These are phyloP conservation scores for Cyclina sinensis DNA, from an alignment of 1,140 invertebrate genomes.

Conservation along the genomic window DNA sequence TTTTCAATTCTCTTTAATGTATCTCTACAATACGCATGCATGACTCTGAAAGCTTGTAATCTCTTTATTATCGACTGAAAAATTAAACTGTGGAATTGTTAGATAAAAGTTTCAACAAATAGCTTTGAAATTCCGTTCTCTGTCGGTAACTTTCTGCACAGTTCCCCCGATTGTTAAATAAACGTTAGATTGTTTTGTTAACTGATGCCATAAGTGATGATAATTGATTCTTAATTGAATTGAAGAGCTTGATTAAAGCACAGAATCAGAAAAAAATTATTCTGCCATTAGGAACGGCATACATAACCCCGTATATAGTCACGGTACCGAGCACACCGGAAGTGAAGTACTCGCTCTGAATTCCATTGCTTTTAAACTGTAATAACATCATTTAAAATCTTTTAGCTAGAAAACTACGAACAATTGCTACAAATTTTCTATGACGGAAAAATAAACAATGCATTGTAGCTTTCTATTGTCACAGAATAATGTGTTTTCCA, in stretches of 20 bases:
- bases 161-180: constrained; percentile 22
- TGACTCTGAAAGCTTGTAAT: constrained; percentile 19
- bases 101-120: constrained; percentile 11
- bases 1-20: constrained; percentile 8
- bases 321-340: constrained; percentile 44
- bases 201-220: constrained; percentile 53
- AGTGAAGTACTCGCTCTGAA: neutral
- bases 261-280: neutral
- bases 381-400: constrained; percentile 36
- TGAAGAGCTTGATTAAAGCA: constrained; percentile 45
- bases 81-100: neutral
- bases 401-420: constrained; percentile 29
- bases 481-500: neutral
- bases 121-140: neutral
- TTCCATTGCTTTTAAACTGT: constrained; percentile 30
- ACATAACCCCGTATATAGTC: constrained; percentile 27
- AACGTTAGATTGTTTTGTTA: constrained; percentile 55
- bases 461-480: neutral
- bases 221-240: constrained; percentile 68
- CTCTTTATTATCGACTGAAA: constrained; percentile 32
- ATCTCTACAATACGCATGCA: neutral
- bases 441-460: neutral
- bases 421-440: neutral
- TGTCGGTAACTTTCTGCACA: constrained; percentile 1
- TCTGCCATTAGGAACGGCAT: neutral